Evolutionary conservation across 2,113 vertebrate genomes (phyloP).

Genomic region (Tricholaema leucomelas): DNA sequence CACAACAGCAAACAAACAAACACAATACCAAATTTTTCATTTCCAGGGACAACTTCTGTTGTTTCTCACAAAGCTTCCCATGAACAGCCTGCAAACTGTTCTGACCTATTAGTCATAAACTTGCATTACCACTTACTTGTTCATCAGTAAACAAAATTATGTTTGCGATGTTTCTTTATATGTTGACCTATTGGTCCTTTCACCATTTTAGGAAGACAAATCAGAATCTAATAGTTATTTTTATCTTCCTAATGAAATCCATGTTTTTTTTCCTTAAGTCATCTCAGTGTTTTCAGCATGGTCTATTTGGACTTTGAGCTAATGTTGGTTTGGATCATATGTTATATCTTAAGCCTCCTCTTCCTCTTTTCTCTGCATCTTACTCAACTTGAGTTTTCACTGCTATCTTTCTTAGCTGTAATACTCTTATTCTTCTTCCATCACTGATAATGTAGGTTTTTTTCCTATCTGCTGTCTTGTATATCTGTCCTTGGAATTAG

Average conservation of each 20-base stretch:
- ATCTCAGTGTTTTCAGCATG: not conserved
- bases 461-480: not conserved
- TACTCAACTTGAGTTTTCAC: not conserved
- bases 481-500: not conserved
- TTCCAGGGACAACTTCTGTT: not conserved
- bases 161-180: not conserved
- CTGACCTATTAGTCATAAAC: not conserved
- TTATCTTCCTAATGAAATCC: not conserved
- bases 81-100: not conserved
- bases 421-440: not conserved
- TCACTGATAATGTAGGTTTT: not conserved
- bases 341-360: not conserved
- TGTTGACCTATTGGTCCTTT: not conserved
- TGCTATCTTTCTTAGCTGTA: not conserved
- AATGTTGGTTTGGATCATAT: not conserved
- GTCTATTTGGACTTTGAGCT: not conserved
- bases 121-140: not conserved
- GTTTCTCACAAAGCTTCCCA: not conserved
- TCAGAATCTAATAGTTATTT: not conserved
- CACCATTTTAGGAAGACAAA: not conserved
- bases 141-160: not conserved
- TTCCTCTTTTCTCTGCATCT: not conserved
- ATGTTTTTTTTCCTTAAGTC: not conserved
- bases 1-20: not conserved
- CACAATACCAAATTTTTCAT: not conserved